A percentile compares a stretch with the other conserved stretches of the same genome.
phyloP scores from a whole-genome alignment of 2,113 vertebrate species.

The Callaeas wilsoni region DNA sequence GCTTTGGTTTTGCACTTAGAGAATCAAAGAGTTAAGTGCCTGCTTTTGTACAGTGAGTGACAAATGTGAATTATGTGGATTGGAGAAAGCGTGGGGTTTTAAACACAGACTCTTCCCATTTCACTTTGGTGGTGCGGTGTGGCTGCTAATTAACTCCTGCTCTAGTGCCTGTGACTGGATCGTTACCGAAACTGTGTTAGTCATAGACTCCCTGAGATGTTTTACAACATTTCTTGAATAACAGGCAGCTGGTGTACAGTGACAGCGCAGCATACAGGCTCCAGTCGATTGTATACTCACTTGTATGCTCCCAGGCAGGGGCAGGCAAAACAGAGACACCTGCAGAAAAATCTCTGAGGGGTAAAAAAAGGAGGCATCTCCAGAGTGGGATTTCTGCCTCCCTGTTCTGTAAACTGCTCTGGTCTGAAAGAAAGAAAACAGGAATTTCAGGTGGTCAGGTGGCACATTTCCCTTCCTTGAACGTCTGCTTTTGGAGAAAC shows the following conservation, averaged over 20 bases:
- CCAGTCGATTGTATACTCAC: not conserved
- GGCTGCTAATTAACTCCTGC: constrained; percentile 44
- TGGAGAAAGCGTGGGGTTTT: not conserved
- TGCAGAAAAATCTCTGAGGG: not conserved
- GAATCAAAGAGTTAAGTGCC: constrained; percentile 1
- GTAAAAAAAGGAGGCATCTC: not conserved
- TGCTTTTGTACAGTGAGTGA: not conserved
- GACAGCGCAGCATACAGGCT: not conserved
- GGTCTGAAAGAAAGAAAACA: not conserved
- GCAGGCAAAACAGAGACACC: not conserved
- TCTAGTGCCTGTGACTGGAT: constrained; percentile 29
- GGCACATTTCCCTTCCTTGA: not conserved
- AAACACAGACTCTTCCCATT: constrained; percentile 21
- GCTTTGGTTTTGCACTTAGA: not conserved
- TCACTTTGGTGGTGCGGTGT: not conserved
- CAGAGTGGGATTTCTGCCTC: not conserved
- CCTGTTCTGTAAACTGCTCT: not conserved
- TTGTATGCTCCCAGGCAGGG: not conserved
- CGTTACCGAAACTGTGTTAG: constrained; percentile 20
- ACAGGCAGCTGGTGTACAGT: not conserved
- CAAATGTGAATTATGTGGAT: not conserved
- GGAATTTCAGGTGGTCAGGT: not conserved
- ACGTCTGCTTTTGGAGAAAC: not conserved
- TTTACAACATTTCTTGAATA: constrained; percentile 38
- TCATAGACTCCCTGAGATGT: constrained; percentile 27